Evolutionary conservation across 2,888 invertebrate species (phyloP).

Genomic region (Matsumyia berberina): DNA sequence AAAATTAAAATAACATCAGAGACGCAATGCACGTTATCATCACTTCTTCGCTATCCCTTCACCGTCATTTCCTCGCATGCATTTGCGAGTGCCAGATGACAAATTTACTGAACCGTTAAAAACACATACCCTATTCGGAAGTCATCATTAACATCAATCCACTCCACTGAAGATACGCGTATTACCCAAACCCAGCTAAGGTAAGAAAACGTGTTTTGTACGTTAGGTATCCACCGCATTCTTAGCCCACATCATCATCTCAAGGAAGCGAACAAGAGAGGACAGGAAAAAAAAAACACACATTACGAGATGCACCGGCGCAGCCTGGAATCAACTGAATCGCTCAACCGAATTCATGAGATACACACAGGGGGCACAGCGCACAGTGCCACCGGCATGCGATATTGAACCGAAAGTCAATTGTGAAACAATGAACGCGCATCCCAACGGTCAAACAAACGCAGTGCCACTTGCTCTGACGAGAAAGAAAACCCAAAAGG

Average conservation of each 20-base stretch:
- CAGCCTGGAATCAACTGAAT: constrained; percentile 76
- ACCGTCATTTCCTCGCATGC: constrained; percentile 51
- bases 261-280: constrained; percentile 52
- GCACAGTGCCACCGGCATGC: constrained; percentile 63
- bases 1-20: constrained; percentile 67
- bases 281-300: constrained; percentile 13
- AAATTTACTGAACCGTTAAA: constrained; percentile 74
- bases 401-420: constrained; percentile 75
- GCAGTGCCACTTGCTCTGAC: constrained; percentile 66
- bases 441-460: constrained; percentile 72
- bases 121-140: constrained; percentile 75
- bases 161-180: constrained; percentile 58
- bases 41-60: constrained; percentile 57
- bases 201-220: constrained; percentile 70
- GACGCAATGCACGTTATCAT: constrained; percentile 55
- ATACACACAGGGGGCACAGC: constrained; percentile 53
- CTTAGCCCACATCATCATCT: constrained; percentile 75
- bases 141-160: constrained; percentile 76
- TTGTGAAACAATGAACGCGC: constrained; percentile 75
- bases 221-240: constrained; percentile 44
- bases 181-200: constrained; percentile 4
- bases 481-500: constrained; percentile 45
- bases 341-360: constrained; percentile 74
- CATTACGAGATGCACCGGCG: constrained; percentile 73
- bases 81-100: constrained; percentile 67